A percentile compares a stretch with the other conserved stretches of the same genome.
Evolutionary conservation across 1,140 invertebrate genomes (phyloP).

Genomic region (Bursaphelenchus mucronatus): DNA sequence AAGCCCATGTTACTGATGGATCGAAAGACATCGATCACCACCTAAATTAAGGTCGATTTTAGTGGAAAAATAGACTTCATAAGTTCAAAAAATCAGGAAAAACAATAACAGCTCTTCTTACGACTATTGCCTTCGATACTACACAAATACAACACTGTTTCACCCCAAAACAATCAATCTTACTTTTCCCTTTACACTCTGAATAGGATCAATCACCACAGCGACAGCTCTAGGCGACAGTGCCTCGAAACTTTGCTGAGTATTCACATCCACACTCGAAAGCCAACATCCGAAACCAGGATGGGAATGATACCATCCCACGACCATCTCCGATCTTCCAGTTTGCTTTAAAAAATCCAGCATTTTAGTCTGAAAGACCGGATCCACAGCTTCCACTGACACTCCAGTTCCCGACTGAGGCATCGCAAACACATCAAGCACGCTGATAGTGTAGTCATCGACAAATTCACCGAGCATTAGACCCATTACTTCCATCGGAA

Average conservation of each 20-base stretch:
- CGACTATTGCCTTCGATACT: background rate
- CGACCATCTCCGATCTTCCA: slow-evolving; percentile 92
- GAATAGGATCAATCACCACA: slow-evolving; percentile 97
- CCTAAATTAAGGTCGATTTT: slow-evolving; percentile 4
- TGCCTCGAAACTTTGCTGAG: slow-evolving; percentile 97
- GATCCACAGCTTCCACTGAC: slow-evolving; percentile 97
- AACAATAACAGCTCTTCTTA: too few relatives aligned
- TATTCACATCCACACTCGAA: slow-evolving; percentile 93
- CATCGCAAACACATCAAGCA: slow-evolving; percentile 99
- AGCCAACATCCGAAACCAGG: slow-evolving; percentile 99
- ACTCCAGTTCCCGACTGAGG: slow-evolving; percentile 94
- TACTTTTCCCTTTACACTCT: slow-evolving; percentile 80
- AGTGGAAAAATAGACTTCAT: background rate
- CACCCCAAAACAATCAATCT: background rate
- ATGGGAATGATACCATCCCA: slow-evolving; percentile 99
- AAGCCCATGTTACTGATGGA: slow-evolving; percentile 20
- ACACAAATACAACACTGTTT: background rate
- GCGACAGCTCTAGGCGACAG: slow-evolving; percentile 92
- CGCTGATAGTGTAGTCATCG: slow-evolving; percentile 96
- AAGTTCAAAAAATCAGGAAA: too few relatives aligned
- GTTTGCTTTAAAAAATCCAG: slow-evolving; percentile 98
- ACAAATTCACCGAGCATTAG: slow-evolving; percentile 99
- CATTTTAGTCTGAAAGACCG: slow-evolving; percentile 99
- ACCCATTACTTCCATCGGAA: slow-evolving; percentile 98
- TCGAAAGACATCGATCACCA: slow-evolving; percentile 29